Evolutionary conservation across 2,888 invertebrate species (phyloP), one percentile per base, ranked within the genome.

Genomic region (Pycnomerus fuliginosus): DNA sequence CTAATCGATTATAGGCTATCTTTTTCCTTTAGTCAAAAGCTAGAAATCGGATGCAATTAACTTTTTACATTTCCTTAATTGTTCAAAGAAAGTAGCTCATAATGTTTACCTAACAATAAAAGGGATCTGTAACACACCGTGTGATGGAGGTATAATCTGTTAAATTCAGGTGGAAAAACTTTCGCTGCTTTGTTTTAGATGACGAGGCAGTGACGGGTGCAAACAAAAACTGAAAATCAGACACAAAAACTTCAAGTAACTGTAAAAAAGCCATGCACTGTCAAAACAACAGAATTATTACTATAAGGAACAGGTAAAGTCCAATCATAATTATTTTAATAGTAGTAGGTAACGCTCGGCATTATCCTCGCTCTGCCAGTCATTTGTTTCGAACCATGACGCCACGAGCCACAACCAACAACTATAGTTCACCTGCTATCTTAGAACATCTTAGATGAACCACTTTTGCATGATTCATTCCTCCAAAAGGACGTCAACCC

Each of bases 341-440:
- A 67, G 69, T 61, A 66, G 69, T 69, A 66, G 68, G 68, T 67
- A 68, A 69, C 67, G 67, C 65, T 70, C 68, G 66, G 69, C 71
- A 73, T 72, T 73, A 73, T 72, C 70, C 67, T 70, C 73, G 74
- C 72, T 72, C 72, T 73, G 70, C 60, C 71, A 72, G 73, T 70
- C 74, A 73, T 73, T 74, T 72, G 74, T 68, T 72, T 71, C 74
- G 66, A 73, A 73, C 62, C 74, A 73, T 73, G 73, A 73, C 73
- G 74, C 71, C 72, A 72, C 73, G 73, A 73, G 73, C 72, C 72
- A 68, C 61, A 64, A 56, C 58, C 61, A 65, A 64, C 65, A 62
- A 64, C 64, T 66, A 67, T 68, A 69, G 67, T 69, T 70, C 69
- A 69, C 69, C 67, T 69, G 70, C 64, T 64, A 64, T 63, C 65